A percentile compares a stretch with the other conserved stretches of the same genome.
Conservation (phyloP, 2,113 vertebrate species). For the Pitta sordida region DNA sequence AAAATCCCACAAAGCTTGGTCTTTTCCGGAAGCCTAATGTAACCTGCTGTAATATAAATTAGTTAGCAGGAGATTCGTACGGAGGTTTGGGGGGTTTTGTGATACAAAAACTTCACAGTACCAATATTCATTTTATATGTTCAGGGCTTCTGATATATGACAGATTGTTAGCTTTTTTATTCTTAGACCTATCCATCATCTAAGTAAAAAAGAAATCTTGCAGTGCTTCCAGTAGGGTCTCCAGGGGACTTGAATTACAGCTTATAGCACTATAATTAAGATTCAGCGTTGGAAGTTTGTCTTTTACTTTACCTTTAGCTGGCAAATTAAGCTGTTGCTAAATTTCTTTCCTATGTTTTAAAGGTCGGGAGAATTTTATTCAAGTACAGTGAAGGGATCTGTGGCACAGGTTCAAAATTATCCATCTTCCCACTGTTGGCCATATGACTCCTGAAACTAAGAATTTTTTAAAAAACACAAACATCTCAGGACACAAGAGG, state of each 20-base stretch:
- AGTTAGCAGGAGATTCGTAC: constrained; percentile 13
- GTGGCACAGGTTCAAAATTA: not conserved
- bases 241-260: not conserved
- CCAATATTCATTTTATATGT: not conserved
- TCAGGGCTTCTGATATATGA: not conserved
- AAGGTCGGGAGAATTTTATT: not conserved
- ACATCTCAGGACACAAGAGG: not conserved
- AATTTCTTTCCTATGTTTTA: not conserved
- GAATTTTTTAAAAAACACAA: not conserved
- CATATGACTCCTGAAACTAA: not conserved
- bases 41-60: constrained; percentile 5
- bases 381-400: not conserved
- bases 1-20: not conserved
- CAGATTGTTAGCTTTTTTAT: not conserved
- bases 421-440: not conserved
- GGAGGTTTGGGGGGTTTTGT: not conserved
- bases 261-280: not conserved
- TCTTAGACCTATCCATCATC: not conserved
- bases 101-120: not conserved
- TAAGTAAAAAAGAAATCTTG: not conserved
- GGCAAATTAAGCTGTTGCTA: not conserved
- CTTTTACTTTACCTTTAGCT: not conserved
- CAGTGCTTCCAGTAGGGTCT: not conserved
- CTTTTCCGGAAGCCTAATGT: not conserved
- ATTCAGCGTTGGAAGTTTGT: not conserved